These are phyloP conservation scores for Cirrhinus mrigala DNA, from an alignment of 2,797 vertebrate genomes.

Conservation along the genomic window DNA sequence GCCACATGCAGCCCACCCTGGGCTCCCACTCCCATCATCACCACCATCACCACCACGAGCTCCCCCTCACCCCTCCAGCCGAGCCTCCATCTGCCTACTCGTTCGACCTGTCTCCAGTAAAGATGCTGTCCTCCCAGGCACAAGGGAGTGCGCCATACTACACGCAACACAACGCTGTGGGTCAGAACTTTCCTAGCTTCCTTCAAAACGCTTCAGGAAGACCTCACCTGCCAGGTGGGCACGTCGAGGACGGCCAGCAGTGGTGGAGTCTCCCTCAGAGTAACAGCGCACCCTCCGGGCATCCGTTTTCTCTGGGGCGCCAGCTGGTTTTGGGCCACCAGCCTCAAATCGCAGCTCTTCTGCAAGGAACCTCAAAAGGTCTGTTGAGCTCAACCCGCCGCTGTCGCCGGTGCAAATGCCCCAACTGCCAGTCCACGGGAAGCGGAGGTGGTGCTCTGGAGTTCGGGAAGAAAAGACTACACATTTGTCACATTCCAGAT, in stretches of 20 bases:
- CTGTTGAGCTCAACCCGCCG: conserved; percentile 84
- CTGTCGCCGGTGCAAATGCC: conserved; percentile 87
- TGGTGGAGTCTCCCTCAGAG: conserved; percentile 89
- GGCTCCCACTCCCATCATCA: conserved; percentile 73
- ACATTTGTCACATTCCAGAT: conserved; percentile 88
- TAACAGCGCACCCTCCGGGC: conserved; percentile 72
- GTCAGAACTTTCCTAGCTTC: conserved; percentile 84
- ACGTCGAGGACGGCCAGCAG: conserved; percentile 82
- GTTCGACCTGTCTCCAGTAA: conserved; percentile 87
- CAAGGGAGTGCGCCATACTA: conserved; percentile 79
- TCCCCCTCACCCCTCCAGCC: conserved; percentile 87
- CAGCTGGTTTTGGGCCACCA: conserved; percentile 86
- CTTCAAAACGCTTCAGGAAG: conserved; percentile 81
- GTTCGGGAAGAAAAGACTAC: conserved; percentile 87
- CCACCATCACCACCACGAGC: conserved; percentile 83
- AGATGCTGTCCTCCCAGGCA: conserved; percentile 80
- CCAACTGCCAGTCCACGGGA: conserved; percentile 83
- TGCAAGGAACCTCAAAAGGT: conserved; percentile 85
- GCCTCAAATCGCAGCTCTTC: conserved; percentile 85
- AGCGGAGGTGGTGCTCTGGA: conserved; percentile 71
- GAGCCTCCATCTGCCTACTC: conserved; percentile 83
- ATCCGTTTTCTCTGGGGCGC: conserved; percentile 81
- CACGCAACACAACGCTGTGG: conserved; percentile 78
- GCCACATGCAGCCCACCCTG: conserved; percentile 80
- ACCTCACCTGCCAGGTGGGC: conserved; percentile 77